Percentiles rank a stretch among this genome's conserved stretches.
Evolutionary conservation across 2,113 vertebrate genomes (phyloP).

Genomic region (Carollia perspicillata): DNA sequence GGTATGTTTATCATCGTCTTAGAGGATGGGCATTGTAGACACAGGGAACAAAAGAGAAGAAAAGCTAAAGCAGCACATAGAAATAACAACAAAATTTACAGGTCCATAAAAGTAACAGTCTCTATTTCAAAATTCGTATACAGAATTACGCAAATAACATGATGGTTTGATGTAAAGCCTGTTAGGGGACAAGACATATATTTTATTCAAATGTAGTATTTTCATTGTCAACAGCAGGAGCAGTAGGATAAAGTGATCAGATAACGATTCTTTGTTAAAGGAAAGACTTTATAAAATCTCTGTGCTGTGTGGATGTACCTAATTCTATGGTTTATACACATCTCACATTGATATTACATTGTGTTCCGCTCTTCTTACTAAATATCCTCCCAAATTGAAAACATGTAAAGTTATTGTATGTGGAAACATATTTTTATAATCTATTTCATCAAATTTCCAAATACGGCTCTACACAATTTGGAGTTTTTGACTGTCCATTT

Average conservation of each 20-base stretch:
- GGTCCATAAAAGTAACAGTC: background rate
- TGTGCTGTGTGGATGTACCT: background rate
- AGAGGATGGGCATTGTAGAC: too few species aligned
- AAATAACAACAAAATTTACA: background rate
- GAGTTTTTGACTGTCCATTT: background rate
- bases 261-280: background rate
- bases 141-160: background rate
- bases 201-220: background rate
- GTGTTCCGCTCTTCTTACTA: background rate
- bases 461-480: background rate
- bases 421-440: background rate
- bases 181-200: background rate
- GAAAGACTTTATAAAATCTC: background rate
- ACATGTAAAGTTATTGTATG: background rate
- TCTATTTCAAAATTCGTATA: background rate
- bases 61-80: background rate
- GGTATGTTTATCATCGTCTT: background rate
- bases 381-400: background rate
- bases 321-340: background rate
- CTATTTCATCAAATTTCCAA: background rate
- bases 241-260: background rate
- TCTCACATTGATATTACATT: background rate
- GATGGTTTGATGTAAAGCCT: background rate
- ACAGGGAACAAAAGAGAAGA: background rate
- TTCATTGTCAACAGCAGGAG: background rate